These are phyloP conservation scores for Macrocentrus cingulum DNA, from an alignment of 1,140 invertebrate species.

Conservation along the genomic window DNA sequence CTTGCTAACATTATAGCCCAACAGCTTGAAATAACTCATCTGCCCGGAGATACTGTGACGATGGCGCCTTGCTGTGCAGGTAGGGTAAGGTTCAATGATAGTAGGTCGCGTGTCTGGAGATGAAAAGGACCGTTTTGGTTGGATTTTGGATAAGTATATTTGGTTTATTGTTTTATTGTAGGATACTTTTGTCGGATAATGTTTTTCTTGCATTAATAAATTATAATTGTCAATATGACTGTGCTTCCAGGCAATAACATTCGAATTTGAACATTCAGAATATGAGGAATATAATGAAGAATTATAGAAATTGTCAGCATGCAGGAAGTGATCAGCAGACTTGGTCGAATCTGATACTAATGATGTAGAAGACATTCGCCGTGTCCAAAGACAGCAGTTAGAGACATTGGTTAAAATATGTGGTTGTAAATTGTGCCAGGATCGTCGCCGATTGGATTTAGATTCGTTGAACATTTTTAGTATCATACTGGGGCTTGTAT, in stretches of 20 bases:
- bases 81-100: constrained; percentile 61
- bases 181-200: background rate
- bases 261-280: constrained; percentile 10
- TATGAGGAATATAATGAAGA: constrained; percentile 1
- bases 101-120: constrained; percentile 58
- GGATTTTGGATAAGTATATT: constrained; percentile 40
- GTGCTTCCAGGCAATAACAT: background rate
- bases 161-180: constrained; percentile 4
- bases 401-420: background rate
- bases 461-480: constrained; percentile 44
- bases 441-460: background rate
- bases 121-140: constrained; percentile 56
- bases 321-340: constrained; percentile 1
- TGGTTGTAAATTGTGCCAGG: background rate
- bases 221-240: constrained; percentile 1
- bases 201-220: constrained; percentile 13
- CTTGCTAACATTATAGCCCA: constrained; percentile 71
- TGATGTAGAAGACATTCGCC: background rate
- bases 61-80: constrained; percentile 75
- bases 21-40: constrained; percentile 87
- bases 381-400: background rate
- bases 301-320: constrained; percentile 2
- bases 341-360: constrained; percentile 5
- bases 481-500: constrained; percentile 46
- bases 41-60: constrained; percentile 91